Percentiles rank a stretch among this genome's conserved stretches.
These are phyloP conservation scores for Pardalotus punctatus DNA, from an alignment of 2,113 vertebrate species.

Conservation along the genomic window DNA sequence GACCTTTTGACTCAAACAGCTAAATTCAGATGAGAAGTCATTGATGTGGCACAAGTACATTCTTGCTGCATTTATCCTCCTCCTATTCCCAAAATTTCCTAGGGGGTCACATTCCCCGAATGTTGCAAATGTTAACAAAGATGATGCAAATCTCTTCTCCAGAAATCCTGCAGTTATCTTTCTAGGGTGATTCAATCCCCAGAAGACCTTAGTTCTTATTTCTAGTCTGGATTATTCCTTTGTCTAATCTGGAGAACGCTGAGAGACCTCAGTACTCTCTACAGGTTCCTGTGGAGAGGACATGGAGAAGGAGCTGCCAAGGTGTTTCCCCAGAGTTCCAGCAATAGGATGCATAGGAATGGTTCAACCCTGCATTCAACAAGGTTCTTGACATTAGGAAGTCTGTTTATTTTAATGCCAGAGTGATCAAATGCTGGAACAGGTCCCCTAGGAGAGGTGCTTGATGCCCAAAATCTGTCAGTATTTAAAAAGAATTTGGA, in stretches of 20 bases:
- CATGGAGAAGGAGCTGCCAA: background rate
- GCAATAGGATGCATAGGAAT: fast-evolving
- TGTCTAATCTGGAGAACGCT: background rate
- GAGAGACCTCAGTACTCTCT: background rate
- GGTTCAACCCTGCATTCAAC: background rate
- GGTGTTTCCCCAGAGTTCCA: too few relatives aligned
- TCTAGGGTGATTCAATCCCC: background rate
- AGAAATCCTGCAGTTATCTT: background rate
- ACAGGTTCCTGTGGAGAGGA: background rate
- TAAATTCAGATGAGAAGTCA: background rate
- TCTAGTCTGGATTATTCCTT: background rate
- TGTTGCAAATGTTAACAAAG: background rate
- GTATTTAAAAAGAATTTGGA: background rate
- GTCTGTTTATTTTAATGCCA: background rate
- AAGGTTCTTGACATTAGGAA: background rate
- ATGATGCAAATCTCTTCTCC: background rate
- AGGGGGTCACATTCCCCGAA: background rate
- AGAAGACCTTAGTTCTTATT: background rate
- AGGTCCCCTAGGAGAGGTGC: background rate
- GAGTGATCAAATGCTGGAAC: background rate
- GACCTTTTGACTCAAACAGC: background rate
- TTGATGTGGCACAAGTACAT: background rate
- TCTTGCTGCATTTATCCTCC: background rate
- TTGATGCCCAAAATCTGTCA: background rate
- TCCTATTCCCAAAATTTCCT: background rate